Evolutionary conservation across 2,797 vertebrate genomes (phyloP), one percentile per base, ranked within the genome.

Genomic region (Pygocentrus nattereri): DNA sequence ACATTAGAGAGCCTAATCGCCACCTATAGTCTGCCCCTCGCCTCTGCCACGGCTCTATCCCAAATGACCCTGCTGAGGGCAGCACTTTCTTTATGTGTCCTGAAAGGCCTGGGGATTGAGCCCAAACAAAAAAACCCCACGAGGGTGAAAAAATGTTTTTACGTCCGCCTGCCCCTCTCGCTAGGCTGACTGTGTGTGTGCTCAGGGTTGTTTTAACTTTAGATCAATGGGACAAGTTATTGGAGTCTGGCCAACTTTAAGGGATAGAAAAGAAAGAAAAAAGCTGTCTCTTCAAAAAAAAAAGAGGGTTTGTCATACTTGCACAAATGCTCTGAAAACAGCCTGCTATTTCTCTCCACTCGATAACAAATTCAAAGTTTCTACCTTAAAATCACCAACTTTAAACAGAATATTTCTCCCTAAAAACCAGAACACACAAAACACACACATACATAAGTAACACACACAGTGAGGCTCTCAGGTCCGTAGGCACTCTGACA

Each of bases 21-120:
- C 93, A 91, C 92, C 95, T 93, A 94, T 96, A 96, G 96, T 96
- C 95, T 94, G 90, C 81, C 91, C 91, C 92, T 93, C 91, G 93
- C 91, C 88, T 92, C 91, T 92, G 91, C 93, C 93, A 90, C 91
- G 89, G 91, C 90, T 90, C 93, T 92, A 91, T 93, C 93, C 96
- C 93, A 92, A 91, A 91, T 94, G 94, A 96, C 96, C 96, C 95
- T 96, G 98, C 97, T 97, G 96, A 98, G 93, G 84, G 58, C 92
- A 95, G 97, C 96, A 88, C 86, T 98, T 97, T 91, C 90, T 96
- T 99, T 99, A 93, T 99, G 89, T 87, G 86, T 87, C 74, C 89
- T 95, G 93, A 97, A 96, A 96, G 93, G 91, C 92, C 91, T 88
- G 93, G 95, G 96, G 96, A 96, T 95, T 96, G 95, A 96, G 91